Evolutionary conservation across 2,888 invertebrate genomes (phyloP).

Genomic region (Dyspetes luteomarginatus): DNA sequence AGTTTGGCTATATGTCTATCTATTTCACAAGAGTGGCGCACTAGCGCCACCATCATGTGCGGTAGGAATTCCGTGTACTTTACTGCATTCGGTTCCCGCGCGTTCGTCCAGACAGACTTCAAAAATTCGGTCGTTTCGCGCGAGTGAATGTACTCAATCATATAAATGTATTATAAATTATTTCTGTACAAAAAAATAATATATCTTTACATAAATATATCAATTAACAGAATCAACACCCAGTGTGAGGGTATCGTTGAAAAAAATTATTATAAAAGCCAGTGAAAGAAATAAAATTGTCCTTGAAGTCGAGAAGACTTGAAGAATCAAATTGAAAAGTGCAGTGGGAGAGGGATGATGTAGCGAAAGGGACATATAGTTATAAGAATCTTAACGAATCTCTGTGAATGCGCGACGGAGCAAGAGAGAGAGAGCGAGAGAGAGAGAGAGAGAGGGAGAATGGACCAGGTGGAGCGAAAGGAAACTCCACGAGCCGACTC

Average conservation of each 20-base stretch:
- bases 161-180: background rate
- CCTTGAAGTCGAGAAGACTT: constrained; percentile 34
- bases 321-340: background rate
- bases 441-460: constrained; percentile 13
- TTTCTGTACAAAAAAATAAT: too few relatives aligned
- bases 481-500: constrained; percentile 50
- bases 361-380: background rate
- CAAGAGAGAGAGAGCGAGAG: background rate
- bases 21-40: background rate
- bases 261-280: background rate
- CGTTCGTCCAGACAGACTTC: constrained; percentile 29
- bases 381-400: constrained; percentile 24
- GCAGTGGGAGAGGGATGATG: background rate
- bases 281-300: constrained; percentile 14
- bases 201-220: background rate
- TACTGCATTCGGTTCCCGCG: constrained; percentile 42
- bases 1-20: background rate
- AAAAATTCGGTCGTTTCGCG: background rate
- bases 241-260: background rate
- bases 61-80: constrained; percentile 15
- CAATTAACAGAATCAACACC: background rate
- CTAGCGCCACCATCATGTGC: constrained; percentile 39
- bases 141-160: background rate
- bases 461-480: constrained; percentile 51
- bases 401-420: constrained; percentile 13